These are phyloP conservation scores for Acrobasis suavella DNA, from an alignment of 2,888 invertebrate genomes.

Conservation along the genomic window DNA sequence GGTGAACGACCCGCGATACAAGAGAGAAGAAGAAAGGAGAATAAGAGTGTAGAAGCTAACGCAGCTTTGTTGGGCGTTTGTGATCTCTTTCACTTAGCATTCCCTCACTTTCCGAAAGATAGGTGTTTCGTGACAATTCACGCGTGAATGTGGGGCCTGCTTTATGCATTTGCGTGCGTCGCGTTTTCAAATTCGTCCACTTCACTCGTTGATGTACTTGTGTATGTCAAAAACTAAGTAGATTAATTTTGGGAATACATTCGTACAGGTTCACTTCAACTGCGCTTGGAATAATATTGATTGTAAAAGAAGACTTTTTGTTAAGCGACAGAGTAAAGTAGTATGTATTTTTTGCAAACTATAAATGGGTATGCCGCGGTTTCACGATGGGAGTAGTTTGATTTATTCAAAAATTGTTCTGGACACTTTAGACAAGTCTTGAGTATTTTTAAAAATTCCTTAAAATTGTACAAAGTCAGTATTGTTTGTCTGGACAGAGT, in stretches of 20 bases:
- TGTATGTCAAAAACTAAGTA: background rate
- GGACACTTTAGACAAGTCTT: slow-evolving; percentile 17
- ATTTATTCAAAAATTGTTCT: background rate
- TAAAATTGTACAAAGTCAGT: slow-evolving; percentile 42
- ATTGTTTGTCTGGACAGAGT: slow-evolving; percentile 34
- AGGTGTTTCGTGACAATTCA: no score
- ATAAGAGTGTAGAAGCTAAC: no score
- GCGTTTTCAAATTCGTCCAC: background rate
- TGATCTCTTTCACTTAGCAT: no score
- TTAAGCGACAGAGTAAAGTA: background rate
- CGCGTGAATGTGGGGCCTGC: no score
- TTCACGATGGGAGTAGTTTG: background rate
- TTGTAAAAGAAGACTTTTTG: background rate
- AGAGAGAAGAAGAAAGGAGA: no score
- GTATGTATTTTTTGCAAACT: background rate
- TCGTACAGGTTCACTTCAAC: background rate
- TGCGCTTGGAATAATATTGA: background rate
- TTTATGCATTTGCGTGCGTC: no score
- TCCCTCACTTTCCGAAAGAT: no score
- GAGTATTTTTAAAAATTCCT: slow-evolving; percentile 35
- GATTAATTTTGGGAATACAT: background rate
- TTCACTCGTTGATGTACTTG: background rate
- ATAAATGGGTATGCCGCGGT: background rate
- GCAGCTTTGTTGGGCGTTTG: no score
- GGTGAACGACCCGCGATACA: no score